Percentiles rank a stretch among this genome's conserved stretches.
phyloP scores from a whole-genome alignment of 2,113 vertebrate species.

The Myrmophylax atrothorax region DNA sequence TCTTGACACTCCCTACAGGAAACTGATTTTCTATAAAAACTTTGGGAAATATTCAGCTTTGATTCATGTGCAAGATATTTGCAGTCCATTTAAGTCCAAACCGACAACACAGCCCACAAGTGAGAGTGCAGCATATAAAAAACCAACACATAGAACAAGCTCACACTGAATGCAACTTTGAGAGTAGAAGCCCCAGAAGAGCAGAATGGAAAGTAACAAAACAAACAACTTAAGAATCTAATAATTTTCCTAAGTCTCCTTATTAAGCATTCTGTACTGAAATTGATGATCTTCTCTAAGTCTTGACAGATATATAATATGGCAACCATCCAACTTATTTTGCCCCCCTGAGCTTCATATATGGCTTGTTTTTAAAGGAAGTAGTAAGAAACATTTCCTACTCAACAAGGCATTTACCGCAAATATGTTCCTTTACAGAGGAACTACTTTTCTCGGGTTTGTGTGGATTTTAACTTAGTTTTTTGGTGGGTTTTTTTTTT shows the following conservation, averaged over 20 bases:
- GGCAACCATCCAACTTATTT: neutral
- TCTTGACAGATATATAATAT: neutral
- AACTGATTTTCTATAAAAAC: constrained; percentile 72
- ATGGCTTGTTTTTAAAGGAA: neutral
- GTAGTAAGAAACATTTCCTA: neutral
- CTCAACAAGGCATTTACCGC: neutral
- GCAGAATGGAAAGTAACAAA: neutral
- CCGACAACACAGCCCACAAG: neutral
- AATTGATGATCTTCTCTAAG: neutral
- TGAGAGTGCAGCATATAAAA: neutral
- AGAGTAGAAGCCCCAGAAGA: neutral
- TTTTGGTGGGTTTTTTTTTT: neutral
- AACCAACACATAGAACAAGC: neutral
- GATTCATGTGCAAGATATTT: constrained; percentile 63
- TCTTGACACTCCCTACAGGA: constrained; percentile 58
- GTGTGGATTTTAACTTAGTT: neutral
- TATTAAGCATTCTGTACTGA: neutral
- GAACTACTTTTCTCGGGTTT: fast-evolving
- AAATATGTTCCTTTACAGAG: neutral
- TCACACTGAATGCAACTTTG: neutral
- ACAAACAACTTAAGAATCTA: neutral
- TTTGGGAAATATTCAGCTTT: constrained; percentile 63
- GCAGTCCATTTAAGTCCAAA: constrained; percentile 32
- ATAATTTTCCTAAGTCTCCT: neutral
- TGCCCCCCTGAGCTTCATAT: neutral